Evolutionary conservation across 2,888 invertebrate species (phyloP).

Genomic region (Desoria tigrina): DNA sequence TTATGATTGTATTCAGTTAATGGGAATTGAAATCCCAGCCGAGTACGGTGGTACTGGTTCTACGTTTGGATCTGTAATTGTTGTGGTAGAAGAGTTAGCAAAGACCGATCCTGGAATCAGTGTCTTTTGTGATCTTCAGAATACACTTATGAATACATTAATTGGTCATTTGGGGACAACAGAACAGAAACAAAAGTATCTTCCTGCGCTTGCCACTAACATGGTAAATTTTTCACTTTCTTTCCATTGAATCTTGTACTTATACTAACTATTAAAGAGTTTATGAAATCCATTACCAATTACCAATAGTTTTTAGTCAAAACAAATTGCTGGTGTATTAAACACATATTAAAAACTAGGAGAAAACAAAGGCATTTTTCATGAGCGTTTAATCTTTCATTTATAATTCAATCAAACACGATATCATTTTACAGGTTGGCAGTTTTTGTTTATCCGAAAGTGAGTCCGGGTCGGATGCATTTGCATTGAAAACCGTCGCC

Average conservation of each 20-base stretch:
- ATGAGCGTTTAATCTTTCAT: too few relatives aligned
- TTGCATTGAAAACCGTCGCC: conserved; percentile 88
- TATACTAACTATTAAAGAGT: too few relatives aligned
- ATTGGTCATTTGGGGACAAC: conserved; percentile 78
- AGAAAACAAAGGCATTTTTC: too few relatives aligned
- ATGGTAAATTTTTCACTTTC: too few relatives aligned
- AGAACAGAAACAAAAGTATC: conserved; percentile 87
- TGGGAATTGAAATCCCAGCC: conserved; percentile 86
- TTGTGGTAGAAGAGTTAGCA: conserved; percentile 89
- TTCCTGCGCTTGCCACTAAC: conserved; percentile 79
- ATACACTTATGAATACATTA: conserved; percentile 85
- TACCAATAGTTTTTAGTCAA: too few relatives aligned
- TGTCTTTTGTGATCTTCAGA: conserved; percentile 90
- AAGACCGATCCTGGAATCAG: conserved; percentile 89
- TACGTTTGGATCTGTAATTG: conserved; percentile 83
- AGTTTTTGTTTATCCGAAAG: conserved; percentile 93
- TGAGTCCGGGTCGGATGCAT: conserved; percentile 91
- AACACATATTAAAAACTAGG: too few relatives aligned
- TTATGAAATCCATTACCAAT: too few relatives aligned
- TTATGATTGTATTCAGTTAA: too few relatives aligned
- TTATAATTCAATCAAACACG: too few relatives aligned
- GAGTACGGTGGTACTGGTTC: conserved; percentile 88
- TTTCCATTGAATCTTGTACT: too few relatives aligned
- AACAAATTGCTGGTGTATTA: neutral
- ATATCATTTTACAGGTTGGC: conserved; percentile 67